These are phyloP conservation scores for Brachycybe producta DNA, from an alignment of 2,888 invertebrate genomes.

Conservation along the genomic window DNA sequence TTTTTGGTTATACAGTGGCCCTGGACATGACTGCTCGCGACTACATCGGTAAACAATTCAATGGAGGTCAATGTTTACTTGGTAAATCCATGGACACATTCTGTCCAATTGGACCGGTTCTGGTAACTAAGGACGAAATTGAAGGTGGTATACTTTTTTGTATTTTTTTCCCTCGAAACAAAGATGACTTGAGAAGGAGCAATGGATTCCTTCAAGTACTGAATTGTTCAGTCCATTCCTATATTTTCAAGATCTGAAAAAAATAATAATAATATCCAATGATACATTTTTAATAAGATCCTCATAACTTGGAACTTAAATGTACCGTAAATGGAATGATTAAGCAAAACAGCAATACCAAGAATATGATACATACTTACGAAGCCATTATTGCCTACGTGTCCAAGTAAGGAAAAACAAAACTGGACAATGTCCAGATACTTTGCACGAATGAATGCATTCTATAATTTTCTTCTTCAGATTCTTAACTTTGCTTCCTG, in stretches of 20 bases:
- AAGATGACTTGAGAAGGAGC: not conserved
- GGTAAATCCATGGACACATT: conserved; percentile 73
- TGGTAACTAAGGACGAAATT: conserved; percentile 57
- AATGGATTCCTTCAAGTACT: not conserved
- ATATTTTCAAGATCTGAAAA: not conserved
- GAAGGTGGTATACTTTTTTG: not conserved
- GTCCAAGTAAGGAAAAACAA: conserved; percentile 54
- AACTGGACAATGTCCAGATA: too few species aligned
- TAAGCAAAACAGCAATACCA: conserved; percentile 67
- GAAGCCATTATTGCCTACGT: conserved; percentile 61
- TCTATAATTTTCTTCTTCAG: conserved; percentile 20
- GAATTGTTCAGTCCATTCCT: not conserved
- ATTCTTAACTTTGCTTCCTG: conserved; percentile 50
- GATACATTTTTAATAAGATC: conserved; percentile 39
- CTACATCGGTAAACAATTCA: conserved; percentile 62
- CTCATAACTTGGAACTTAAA: conserved; percentile 53
- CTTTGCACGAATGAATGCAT: not conserved
- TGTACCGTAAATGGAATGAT: conserved; percentile 61
- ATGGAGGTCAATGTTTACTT: conserved; percentile 64
- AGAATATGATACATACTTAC: conserved; percentile 64
- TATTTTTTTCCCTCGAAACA: not conserved
- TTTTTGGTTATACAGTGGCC: conserved; percentile 73
- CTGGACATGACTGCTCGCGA: conserved; percentile 79
- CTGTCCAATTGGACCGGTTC: conserved; percentile 73
- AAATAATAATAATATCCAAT: not conserved